Percentiles rank a stretch among this genome's conserved stretches.
Evolutionary conservation across 2,888 invertebrate species (phyloP).

Genomic region (Melanophora roralis): DNA sequence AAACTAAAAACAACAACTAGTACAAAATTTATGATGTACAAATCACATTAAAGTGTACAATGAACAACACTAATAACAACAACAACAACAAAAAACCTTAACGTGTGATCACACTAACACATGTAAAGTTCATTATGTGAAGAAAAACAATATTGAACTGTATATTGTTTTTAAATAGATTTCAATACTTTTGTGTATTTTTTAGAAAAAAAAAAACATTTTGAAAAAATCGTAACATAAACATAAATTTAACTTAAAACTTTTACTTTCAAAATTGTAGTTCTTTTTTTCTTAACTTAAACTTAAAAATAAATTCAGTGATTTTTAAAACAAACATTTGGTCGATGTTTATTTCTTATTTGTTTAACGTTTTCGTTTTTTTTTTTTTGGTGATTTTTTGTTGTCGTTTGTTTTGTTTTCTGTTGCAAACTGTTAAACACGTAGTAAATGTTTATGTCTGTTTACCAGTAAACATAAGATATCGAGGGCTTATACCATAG

Average conservation of each 20-base stretch:
- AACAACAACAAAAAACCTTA: slow-evolving; percentile 13
- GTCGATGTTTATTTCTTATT: slow-evolving; percentile 23
- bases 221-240: slow-evolving; percentile 36
- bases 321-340: slow-evolving; percentile 46
- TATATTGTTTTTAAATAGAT: slow-evolving; percentile 28
- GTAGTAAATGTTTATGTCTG: slow-evolving; percentile 56
- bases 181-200: neutral
- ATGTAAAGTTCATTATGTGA: slow-evolving; percentile 6
- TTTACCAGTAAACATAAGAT: slow-evolving; percentile 51
- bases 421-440: slow-evolving; percentile 56
- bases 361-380: neutral
- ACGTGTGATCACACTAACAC: slow-evolving; percentile 34
- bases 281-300: neutral
- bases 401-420: slow-evolving; percentile 13
- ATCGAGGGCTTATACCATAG: slow-evolving; percentile 50
- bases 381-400: neutral
- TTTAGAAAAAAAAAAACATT: neutral
- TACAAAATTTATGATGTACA: slow-evolving; percentile 55
- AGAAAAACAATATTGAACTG: slow-evolving; percentile 38
- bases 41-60: slow-evolving; percentile 43
- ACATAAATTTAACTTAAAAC: slow-evolving; percentile 58
- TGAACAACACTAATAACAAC: slow-evolving; percentile 6
- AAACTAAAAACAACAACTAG: slow-evolving; percentile 20
- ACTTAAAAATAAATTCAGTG: slow-evolving; percentile 30
- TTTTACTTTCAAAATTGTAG: slow-evolving; percentile 58